Evolutionary conservation across 2,888 invertebrate species (phyloP), one percentile per base, ranked within the genome.

Genomic region (Lasioglossum oenotherae): DNA sequence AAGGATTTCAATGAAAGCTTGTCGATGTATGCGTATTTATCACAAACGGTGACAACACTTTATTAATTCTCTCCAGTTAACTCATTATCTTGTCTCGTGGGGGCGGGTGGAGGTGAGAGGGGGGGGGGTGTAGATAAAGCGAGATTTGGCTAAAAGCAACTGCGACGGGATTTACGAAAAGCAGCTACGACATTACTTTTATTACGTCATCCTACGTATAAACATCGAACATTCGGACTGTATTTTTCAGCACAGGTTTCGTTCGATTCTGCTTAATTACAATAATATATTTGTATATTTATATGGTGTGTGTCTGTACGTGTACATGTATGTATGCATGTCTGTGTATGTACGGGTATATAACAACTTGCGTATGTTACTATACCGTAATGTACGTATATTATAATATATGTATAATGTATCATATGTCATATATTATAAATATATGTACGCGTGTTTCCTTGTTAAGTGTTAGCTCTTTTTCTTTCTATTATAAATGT

Each of bases 201-300:
- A 90, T 90, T 90, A 88, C 87, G 88, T 87, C 81, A 87, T 84
- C 84, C 87, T 90, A 90, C 83, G 86, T 90, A 88, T 88, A 90
- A 88, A 90, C 80, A 87, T 86, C 84, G 86, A 87, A 86, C 84
- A 88, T 75, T 81, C 38, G 67, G 78, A 79, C 81, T 57, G 84
- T 71, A 79, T 85, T 90, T 85, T 90, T 88, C 85, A 87, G 83
- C 82, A 90, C 80, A 64, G 87, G 85, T 80, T 87, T 44, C 80
- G 82, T 80, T 87, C 82, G 78, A 78, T 84, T 86, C 75, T 86
- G 83, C 78, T 83, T 82, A 86, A 83, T 88, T 88, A 88, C 86
- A 88, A 87, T 87, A 83, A 85, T 80, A 81, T 85, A 87, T 74
- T 80, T 82, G 16, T 64, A 74, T 74, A 74, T 57, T 78, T 72